Base-by-base conservation (phyloP, 2,113 vertebrate species). In the Rhinichthys klamathensis region DNA sequence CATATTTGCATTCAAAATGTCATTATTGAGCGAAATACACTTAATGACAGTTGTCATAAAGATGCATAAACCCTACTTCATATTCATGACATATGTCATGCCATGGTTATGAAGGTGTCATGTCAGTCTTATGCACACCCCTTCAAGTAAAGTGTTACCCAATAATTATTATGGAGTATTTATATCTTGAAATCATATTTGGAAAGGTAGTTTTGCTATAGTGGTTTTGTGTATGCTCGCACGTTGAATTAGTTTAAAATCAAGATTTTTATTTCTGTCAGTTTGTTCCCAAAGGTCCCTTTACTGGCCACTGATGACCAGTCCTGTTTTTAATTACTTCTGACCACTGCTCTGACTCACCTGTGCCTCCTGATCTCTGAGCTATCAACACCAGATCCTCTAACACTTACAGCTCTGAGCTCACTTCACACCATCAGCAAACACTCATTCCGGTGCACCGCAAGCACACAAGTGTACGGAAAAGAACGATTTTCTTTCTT, bases 331-430 rank as follows among this genome's bases (percentile, higher is more conserved):
- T 79, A 79, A 79, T 79, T 61, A 61, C 6, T 41, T 61, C 32
- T 79, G 77, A 38, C 56, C 23, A 61, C 6, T 16, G 74, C 10
- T 4, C 54, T 76, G 73, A 76, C 38, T 70, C 65, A 69, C 30
- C 72, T 41, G 56, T 25, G 32, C 12, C 67, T 38, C 67, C 67
- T 70, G 67, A 70, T 70, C 18, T 70, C 67, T 70, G 35, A 70
- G 35, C 67, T 38, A 70, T 70, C 21, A 41, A 70, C 54, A 60
- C 23, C 32, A 56, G 18, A 77, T n/a, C 70, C 41, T 74, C n/a
- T 25, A 46, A 74, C 70, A 74, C 41, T 12, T 74, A 23, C 49
- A 35, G 27, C 75, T 58, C 75, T 35, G 16, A 54, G 27, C 46
- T 32, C 27, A 35, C 74, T 56, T 76, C 49, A 77, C 27, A n/a